These are phyloP conservation scores for Phaetusa simplex DNA, from an alignment of 2,113 vertebrate genomes.

Conservation along the genomic window DNA sequence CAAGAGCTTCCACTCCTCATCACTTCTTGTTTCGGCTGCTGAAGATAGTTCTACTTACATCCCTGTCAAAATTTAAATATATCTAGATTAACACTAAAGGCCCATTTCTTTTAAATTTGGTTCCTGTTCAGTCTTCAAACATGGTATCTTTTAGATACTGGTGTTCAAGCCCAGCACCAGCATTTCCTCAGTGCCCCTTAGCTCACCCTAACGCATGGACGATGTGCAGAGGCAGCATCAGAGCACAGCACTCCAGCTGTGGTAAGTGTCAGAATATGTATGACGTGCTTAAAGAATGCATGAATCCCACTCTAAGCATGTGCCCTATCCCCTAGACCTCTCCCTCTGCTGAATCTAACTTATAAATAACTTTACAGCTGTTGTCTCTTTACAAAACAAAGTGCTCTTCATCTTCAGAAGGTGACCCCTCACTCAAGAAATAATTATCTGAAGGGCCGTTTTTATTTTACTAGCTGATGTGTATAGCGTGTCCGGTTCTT, in stretches of 20 bases:
- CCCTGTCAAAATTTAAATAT: neutral
- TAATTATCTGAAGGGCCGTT: neutral
- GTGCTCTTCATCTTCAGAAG: neutral
- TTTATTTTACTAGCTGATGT: neutral
- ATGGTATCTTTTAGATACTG: neutral
- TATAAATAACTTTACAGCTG: conserved; percentile 40
- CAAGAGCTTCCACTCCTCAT: neutral
- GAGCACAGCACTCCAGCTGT: conserved; percentile 7
- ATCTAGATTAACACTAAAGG: neutral
- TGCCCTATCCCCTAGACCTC: neutral
- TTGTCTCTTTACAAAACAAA: neutral
- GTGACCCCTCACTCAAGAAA: neutral
- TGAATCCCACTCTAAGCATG: neutral
- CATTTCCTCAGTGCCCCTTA: neutral
- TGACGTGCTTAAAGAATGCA: neutral
- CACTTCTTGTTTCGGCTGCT: neutral
- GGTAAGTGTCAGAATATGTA: neutral
- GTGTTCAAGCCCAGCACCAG: neutral
- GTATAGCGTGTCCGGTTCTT: neutral
- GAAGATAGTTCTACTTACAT: neutral
- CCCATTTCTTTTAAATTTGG: neutral
- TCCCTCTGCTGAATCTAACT: neutral
- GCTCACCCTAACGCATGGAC: neutral
- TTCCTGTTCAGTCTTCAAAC: neutral
- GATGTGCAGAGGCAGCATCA: neutral